These are phyloP conservation scores for Takifugu rubripes DNA, from an alignment of 2,797 vertebrate species.

Conservation along the genomic window DNA sequence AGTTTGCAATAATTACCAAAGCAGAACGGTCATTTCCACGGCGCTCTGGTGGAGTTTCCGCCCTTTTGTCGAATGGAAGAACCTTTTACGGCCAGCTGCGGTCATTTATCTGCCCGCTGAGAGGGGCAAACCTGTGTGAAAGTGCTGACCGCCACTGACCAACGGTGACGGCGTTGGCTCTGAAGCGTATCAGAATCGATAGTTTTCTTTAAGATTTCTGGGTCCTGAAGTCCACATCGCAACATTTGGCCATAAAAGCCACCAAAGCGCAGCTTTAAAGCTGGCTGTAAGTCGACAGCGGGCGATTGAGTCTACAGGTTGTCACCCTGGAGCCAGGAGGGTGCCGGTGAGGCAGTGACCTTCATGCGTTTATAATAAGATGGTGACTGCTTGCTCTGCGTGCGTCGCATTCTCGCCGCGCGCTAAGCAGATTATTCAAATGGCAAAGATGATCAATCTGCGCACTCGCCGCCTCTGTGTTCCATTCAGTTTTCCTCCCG, in stretches of 20 bases:
- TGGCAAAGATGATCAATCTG: constrained; percentile 47
- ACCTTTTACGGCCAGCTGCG: constrained; percentile 8
- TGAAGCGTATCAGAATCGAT: background rate
- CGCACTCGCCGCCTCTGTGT: constrained; percentile 20
- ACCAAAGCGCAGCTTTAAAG: constrained; percentile 10
- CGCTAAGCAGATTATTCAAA: constrained; percentile 50
- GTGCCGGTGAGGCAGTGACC: constrained; percentile 20
- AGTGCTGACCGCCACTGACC: background rate
- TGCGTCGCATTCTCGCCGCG: constrained; percentile 13
- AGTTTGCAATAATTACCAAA: no score
- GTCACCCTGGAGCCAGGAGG: constrained; percentile 4
- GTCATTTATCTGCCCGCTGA: constrained; percentile 20
- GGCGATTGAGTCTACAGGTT: constrained; percentile 18
- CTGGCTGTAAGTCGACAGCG: background rate
- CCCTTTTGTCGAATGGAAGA: constrained; percentile 15
- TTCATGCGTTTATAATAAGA: constrained; percentile 32
- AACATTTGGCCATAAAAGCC: constrained; percentile 8
- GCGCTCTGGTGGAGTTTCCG: constrained; percentile 11
- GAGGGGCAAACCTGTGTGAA: constrained; percentile 9
- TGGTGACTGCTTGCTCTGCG: constrained; percentile 6
- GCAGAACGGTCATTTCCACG: background rate
- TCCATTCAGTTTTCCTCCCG: constrained; percentile 33
- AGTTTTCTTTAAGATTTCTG: constrained; percentile 4
- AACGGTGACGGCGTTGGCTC: background rate
- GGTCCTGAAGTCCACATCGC: constrained; percentile 10